These are phyloP conservation scores for Rhynchophorus ferrugineus DNA, from an alignment of 1,140 invertebrate genomes.

Conservation along the genomic window DNA sequence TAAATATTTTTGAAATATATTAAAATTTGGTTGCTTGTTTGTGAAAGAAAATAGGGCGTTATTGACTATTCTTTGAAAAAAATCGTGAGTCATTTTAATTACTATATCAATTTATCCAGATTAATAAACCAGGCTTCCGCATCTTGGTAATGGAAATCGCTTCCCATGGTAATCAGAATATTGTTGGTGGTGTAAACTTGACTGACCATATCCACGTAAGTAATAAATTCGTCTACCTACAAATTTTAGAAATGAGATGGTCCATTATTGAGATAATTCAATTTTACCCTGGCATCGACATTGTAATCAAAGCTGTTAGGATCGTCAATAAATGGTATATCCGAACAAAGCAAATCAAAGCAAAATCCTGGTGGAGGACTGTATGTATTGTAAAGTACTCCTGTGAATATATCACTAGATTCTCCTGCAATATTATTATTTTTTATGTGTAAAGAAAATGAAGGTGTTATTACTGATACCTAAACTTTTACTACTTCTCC, in stretches of 20 bases:
- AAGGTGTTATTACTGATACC: slow-evolving; percentile 29
- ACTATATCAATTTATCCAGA: slow-evolving; percentile 84
- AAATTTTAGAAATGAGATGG: not conserved
- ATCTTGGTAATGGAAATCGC: slow-evolving; percentile 85
- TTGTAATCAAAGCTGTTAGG: slow-evolving; percentile 65
- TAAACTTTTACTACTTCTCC: slow-evolving; percentile 58
- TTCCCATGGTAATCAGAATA: slow-evolving; percentile 86
- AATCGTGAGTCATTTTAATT: slow-evolving; percentile 32
- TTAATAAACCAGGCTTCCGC: slow-evolving; percentile 80
- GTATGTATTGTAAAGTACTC: slow-evolving; percentile 70
- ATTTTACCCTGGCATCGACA: slow-evolving; percentile 55
- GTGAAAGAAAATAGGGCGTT: no score
- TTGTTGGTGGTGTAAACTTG: slow-evolving; percentile 58
- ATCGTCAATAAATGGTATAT: slow-evolving; percentile 76
- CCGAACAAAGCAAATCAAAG: slow-evolving; percentile 76
- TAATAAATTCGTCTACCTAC: slow-evolving; percentile 51
- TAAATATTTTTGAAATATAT: no score
- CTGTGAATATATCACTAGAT: slow-evolving; percentile 59
- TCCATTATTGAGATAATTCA: not conserved
- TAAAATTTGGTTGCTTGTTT: no score
- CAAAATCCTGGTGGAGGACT: slow-evolving; percentile 79
- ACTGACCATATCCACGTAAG: slow-evolving; percentile 42
- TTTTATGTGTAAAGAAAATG: not conserved
- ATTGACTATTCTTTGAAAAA: not conserved
- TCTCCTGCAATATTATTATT: slow-evolving; percentile 41